phyloP scores from a whole-genome alignment of 2,113 vertebrate genomes.

The Fregetta grallaria region DNA sequence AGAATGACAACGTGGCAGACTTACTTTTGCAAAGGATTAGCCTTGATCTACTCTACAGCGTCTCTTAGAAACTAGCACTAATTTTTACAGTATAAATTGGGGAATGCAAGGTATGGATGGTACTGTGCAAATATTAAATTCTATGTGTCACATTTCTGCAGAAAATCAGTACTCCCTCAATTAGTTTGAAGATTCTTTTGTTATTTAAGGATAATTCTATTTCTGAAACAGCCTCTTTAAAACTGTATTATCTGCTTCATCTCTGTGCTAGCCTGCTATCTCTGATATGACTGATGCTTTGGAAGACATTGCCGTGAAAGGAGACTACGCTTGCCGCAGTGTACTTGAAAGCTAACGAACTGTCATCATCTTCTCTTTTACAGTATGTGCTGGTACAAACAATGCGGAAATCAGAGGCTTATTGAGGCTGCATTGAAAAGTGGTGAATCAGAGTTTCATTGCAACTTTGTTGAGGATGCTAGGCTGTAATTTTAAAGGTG shows the following conservation, averaged over 20 bases:
- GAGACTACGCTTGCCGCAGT: not conserved
- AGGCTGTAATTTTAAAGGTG: not conserved
- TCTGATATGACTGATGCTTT: not conserved
- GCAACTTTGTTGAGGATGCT: not conserved
- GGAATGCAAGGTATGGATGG: not conserved
- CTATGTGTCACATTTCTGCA: not conserved
- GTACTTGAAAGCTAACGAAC: not conserved
- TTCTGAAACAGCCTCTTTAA: not conserved
- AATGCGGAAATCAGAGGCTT: not conserved
- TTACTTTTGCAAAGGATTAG: not conserved
- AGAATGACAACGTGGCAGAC: not conserved
- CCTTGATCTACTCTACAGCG: not conserved
- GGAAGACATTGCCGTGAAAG: not conserved
- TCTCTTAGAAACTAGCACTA: not conserved
- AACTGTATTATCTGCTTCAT: constrained; percentile 4
- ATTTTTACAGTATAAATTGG: not conserved
- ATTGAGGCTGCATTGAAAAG: not conserved
- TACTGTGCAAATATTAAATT: not conserved
- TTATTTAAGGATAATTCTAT: not conserved
- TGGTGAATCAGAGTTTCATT: not conserved
- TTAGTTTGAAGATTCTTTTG: not conserved
- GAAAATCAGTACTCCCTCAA: not conserved
- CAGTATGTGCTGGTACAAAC: not conserved
- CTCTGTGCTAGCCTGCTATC: not conserved
- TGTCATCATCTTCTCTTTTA: not conserved